Conservation (phyloP, 2,113 vertebrate species). For the Pteropus alecto region DNA sequence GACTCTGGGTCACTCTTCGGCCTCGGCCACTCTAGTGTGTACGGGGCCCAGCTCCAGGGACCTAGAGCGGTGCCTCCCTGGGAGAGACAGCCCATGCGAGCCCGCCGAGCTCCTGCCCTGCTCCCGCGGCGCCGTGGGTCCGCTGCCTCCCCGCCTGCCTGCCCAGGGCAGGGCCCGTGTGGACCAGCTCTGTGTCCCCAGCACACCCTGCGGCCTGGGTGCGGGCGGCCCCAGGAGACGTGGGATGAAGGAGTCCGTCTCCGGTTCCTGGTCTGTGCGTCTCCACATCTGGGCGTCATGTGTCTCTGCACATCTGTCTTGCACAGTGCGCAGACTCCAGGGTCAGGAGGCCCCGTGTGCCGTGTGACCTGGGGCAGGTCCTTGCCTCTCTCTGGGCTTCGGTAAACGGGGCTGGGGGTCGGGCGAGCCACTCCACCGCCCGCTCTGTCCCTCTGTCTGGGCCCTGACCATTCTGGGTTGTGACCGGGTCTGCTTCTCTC, state of each 20-base stretch:
- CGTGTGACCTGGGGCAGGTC: background rate
- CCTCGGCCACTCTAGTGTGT: fast-evolving
- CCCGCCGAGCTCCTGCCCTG: background rate
- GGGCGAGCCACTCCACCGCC: background rate
- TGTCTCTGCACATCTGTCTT: background rate
- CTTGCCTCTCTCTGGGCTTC: background rate
- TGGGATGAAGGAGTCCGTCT: background rate
- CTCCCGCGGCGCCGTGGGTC: background rate
- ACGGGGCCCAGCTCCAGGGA: background rate
- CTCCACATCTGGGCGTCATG: background rate
- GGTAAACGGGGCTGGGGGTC: background rate
- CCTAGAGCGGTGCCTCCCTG: background rate
- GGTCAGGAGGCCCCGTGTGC: background rate
- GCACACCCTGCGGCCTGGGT: background rate
- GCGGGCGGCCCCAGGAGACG: background rate
- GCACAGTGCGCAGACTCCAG: background rate
- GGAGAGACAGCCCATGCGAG: background rate
- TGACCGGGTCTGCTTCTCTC: background rate
- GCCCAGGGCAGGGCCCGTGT: background rate
- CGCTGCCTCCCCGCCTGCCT: background rate
- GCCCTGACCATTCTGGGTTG: background rate
- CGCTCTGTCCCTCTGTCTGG: background rate
- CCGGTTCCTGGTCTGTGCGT: background rate
- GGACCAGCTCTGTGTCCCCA: background rate
- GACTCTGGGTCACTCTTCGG: background rate